Evolutionary conservation across 2,113 vertebrate species (phyloP), one percentile per base, ranked within the genome.

Genomic region (Peromyscus polionotus): DNA sequence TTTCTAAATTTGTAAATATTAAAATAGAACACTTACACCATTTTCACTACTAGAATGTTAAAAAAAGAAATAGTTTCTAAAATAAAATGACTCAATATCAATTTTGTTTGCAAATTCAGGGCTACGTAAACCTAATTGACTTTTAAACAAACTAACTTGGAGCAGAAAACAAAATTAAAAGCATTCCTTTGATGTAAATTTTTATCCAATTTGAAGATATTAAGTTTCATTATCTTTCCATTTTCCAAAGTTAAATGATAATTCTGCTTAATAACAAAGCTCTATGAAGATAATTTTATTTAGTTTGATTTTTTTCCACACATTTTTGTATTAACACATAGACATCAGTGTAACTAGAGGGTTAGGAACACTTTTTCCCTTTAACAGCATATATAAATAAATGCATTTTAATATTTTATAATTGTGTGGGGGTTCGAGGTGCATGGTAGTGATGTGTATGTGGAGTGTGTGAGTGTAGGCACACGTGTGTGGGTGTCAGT

Each of bases 91-190:
- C 91, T 75, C 14, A 90, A 10, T 70, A 79, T 97, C 9, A 31
- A 54, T 96, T 97, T 97, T 54, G 59, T 93, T 96, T 95, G 22
- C 26, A 94, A 90, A 95, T 20, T 42, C 26, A 95, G 19, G 61
- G 51, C 91, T 68, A 0, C 22, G 13, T 79, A 93, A 97, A 92
- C 10, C 39, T 63, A 67, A 95, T 65, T 95, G 5, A 91, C 77
- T 98, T 97, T 97, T 93, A 90, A 97, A 73, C 7, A 94, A 96
- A n/a, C 4, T 93, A 67, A 48, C 4, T 81, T 88, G 70, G 57
- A 95, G 54, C 75, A 39, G 72, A 89, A 68, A 9, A 75, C 24
- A 93, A 91, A 63, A 93, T 92, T 63, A n/a, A 91, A 54, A 97
- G 26, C 45, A 45, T 20, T 95, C 36, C 9, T 95, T 3, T 0